Base-by-base conservation (phyloP, 2,113 vertebrate genomes). In the Chaetodon auriga region DNA sequence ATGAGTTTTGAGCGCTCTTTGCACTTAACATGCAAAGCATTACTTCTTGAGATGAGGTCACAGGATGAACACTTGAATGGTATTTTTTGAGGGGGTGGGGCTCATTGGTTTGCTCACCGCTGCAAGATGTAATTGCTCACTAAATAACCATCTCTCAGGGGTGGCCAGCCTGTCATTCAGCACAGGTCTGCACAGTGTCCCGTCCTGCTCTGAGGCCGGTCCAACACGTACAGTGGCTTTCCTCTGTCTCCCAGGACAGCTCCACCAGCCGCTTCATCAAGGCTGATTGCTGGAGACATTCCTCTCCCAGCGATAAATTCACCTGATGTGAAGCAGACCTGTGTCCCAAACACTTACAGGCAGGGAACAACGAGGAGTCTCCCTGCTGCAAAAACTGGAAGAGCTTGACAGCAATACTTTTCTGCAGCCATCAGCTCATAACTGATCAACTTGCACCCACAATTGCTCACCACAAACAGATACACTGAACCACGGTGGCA, bases 291-390 rank as follows among this genome's bases (percentile, higher is more conserved):
- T 77, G 84, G 83, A 90, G 93, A 94, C 93, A 82, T 87, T 93
- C 86, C 82, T 90, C 90, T 88, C 74, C 72, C 81, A 76, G 80
- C 64, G 68, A 86, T 81, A 88, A 58, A 75, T 74, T 82, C 87
- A 93, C 89, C 90, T 95, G 93, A 95, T 84, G 87, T 80, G 91
- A 94, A 94, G 91, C 92, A 93, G 92, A 86, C 86, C 82, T 68
- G 80, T 36, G 73, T 89, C 83, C 66, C 75, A 38, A 74, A 84
- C 78, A 66, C 70, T 69, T 35, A 79, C 68, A 81, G 43, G 46
- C 63, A 64, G 60, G 82, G 72, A 82, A 88, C 76, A 63, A 63
- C 66, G 71, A 75, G 64, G 77, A 77, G 45, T 81, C 74, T 82
- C 69, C 75, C 82, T 62, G 60, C 41, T 79, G 41, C 45, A 54